Base-by-base conservation (phyloP, 2,888 invertebrate genomes). In the Galerucella pusilla region DNA sequence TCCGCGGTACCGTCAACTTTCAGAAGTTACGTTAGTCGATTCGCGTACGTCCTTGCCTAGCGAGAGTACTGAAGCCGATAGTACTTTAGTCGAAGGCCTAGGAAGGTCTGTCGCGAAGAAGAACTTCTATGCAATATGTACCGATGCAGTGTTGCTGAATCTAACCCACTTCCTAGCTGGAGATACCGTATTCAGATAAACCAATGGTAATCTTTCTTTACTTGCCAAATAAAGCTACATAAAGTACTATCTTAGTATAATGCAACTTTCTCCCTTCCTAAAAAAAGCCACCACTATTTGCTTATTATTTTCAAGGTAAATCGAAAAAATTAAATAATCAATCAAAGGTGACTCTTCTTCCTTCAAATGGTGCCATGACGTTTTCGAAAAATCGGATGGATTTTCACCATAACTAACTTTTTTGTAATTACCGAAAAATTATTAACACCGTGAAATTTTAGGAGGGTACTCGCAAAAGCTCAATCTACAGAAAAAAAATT, bases 81-180 rank as follows among this genome's bases (percentile, higher is more conserved):
- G 80, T 83, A 82, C 81, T 60, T 72, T 59, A 72, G 66, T 72
- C 84, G 86, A 83, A 84, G 85, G 84, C 84, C 85, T 84, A 83
- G 81, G 86, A 85, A 84, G 85, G 84, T 87, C 85, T 86, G 85
- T 82, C 83, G 83, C 83, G 81, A 82, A 83, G 83, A 83, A 85
- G 85, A 84, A 82, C 84, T 84, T 85, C 83, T 84, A 84, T 85
- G 83, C 84, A 84, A 84, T 86, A 84, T 84, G 85, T 83, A 82
- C 81, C 81, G 81, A 79, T 82, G 82, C 83, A 81, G 80, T 83
- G 83, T 83, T 82, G 84, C 82, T 82, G 83, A 85, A 84, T 82
- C 84, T 87, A 87, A 87, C 87, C 87, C 86, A 87, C 86, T 87
- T 87, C 86, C 84, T 85, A 84, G 81, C 85, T 85, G 85, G 85